A percentile compares a stretch with the other conserved stretches of the same genome.
Evolutionary conservation across 1,140 invertebrate species (phyloP).

Genomic region (Vanessa atalanta): DNA sequence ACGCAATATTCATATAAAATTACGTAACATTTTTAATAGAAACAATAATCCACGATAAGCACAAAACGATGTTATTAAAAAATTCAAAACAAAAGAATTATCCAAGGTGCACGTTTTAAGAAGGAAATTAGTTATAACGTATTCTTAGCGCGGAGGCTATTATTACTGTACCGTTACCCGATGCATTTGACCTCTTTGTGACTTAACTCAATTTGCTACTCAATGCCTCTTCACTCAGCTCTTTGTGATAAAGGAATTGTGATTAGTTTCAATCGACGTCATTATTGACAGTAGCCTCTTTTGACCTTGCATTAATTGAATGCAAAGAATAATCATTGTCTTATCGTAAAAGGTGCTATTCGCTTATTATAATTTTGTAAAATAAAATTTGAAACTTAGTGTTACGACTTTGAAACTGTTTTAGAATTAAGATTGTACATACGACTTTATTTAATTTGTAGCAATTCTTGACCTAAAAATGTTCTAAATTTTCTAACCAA

Average conservation of each 20-base stretch:
- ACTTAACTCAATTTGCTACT: constrained; percentile 55
- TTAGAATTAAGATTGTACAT: too few species aligned
- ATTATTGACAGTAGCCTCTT: neutral
- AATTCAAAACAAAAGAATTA: neutral
- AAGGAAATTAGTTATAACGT: constrained; percentile 28
- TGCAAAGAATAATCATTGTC: constrained; percentile 9
- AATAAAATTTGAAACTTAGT: too few species aligned
- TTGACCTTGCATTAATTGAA: constrained; percentile 4
- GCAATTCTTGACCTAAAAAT: too few species aligned
- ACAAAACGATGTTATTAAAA: neutral
- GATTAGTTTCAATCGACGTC: constrained; percentile 27
- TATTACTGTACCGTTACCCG: constrained; percentile 58
- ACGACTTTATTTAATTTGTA: too few species aligned
- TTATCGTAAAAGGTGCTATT: neutral
- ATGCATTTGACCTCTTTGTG: constrained; percentile 66
- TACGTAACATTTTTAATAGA: too few species aligned
- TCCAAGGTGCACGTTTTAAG: neutral
- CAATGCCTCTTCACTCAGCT: constrained; percentile 27
- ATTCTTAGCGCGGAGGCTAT: constrained; percentile 52
- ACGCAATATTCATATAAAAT: too few species aligned
- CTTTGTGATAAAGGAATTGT: constrained; percentile 27
- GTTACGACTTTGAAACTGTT: too few species aligned
- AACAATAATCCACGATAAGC: too few species aligned
- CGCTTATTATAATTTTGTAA: neutral
- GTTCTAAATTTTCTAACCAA: too few species aligned